A percentile compares a stretch with the other conserved stretches of the same genome.
These are phyloP conservation scores for Semibalanus balanoides DNA, from an alignment of 1,140 invertebrate species.

Conservation along the genomic window DNA sequence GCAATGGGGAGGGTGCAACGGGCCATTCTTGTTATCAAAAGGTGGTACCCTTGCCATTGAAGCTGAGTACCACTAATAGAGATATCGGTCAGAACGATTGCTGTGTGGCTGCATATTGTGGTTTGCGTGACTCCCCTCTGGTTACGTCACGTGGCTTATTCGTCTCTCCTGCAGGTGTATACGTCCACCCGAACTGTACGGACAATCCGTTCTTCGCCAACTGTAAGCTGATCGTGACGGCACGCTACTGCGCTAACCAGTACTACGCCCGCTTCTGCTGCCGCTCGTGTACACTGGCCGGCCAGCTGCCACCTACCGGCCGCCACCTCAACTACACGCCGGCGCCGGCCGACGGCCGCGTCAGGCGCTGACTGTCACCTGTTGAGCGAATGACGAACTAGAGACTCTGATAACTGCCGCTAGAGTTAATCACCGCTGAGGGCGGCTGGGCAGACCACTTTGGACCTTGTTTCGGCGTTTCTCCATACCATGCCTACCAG, in stretches of 20 bases:
- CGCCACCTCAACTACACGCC: constrained; percentile 27
- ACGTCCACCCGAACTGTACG: constrained; percentile 58
- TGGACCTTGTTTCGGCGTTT: too few relatives aligned
- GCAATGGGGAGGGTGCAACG: too few relatives aligned
- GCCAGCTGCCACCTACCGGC: constrained; percentile 42
- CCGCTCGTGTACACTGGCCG: constrained; percentile 69
- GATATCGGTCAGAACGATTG: too few relatives aligned
- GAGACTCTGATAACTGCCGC: background rate
- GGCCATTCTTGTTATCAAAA: background rate
- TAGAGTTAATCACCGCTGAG: too few relatives aligned
- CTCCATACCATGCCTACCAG: too few relatives aligned
- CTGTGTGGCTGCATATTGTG: too few relatives aligned
- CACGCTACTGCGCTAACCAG: constrained; percentile 62
- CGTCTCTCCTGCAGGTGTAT: constrained; percentile 38
- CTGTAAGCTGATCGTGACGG: constrained; percentile 67
- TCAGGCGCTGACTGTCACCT: background rate
- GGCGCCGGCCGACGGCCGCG: background rate
- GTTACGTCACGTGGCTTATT: constrained; percentile 10
- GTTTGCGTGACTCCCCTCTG: constrained; percentile 7
- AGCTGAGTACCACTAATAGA: too few relatives aligned
- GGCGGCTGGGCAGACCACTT: too few relatives aligned
- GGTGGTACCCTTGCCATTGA: too few relatives aligned
- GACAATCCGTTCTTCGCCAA: constrained; percentile 81
- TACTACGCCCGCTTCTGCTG: constrained; percentile 91
- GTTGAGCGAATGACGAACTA: background rate